Evolutionary conservation across 2,113 vertebrate genomes (phyloP).

Genomic region (Micronisus gabar): DNA sequence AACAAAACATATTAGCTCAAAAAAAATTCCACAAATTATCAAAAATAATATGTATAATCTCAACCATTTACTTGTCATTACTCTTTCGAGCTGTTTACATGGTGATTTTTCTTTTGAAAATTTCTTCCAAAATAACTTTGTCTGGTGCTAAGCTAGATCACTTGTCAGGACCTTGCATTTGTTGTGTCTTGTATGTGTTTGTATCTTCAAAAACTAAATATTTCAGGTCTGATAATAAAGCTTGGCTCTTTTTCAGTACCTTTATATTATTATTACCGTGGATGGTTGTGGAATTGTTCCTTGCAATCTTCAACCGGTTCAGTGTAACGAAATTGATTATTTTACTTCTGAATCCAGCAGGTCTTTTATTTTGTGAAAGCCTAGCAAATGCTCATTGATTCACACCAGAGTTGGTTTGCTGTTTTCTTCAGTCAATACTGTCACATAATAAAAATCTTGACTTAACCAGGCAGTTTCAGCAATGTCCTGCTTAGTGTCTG

Average conservation of each 20-base stretch:
- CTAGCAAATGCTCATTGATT: constrained; percentile 52
- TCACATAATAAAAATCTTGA: constrained; percentile 48
- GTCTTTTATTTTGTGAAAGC: constrained; percentile 62
- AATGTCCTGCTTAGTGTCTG: neutral
- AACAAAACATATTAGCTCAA: neutral
- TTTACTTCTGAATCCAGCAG: constrained; percentile 53
- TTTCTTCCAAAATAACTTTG: neutral
- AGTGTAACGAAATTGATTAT: constrained; percentile 44
- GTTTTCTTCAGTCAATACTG: constrained; percentile 58
- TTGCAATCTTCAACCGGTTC: neutral
- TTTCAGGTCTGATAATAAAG: neutral
- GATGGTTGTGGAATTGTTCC: neutral
- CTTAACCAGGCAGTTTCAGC: neutral
- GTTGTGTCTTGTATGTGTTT: neutral
- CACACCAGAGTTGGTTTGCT: constrained; percentile 25
- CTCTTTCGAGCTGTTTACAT: neutral
- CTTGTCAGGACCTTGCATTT: neutral
- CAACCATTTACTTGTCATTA: neutral
- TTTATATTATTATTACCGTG: neutral
- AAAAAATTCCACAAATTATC: neutral
- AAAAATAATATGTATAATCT: neutral
- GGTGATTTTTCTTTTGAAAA: neutral
- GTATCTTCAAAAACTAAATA: neutral
- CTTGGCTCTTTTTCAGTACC: neutral
- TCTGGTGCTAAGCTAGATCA: neutral